These are phyloP conservation scores for Chrysolina oricalcia DNA, from an alignment of 2,888 invertebrate species.

Conservation along the genomic window DNA sequence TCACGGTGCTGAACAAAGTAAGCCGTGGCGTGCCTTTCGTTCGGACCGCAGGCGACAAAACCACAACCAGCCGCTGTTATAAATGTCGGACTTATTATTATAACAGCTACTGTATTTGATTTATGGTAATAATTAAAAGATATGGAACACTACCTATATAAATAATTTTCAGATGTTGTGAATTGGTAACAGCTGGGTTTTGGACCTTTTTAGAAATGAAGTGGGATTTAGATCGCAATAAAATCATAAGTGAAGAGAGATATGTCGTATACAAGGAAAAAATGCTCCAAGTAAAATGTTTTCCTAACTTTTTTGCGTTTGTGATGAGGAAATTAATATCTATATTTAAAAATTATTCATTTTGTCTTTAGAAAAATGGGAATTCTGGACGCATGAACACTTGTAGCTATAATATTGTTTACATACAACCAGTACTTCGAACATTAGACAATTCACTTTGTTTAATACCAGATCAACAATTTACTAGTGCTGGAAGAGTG, in stretches of 20 bases:
- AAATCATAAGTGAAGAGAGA: neutral
- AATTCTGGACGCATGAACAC: too few relatives aligned
- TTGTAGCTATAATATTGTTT: too few relatives aligned
- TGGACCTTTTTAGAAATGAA: neutral
- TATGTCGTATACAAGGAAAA: neutral
- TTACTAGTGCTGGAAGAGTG: too few relatives aligned
- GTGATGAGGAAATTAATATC: too few relatives aligned
- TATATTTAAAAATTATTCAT: too few relatives aligned
- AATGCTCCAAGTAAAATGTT: too few relatives aligned
- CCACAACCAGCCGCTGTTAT: constrained; percentile 55
- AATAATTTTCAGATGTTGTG: constrained; percentile 7
- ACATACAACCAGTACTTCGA: too few relatives aligned
- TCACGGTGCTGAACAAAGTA: constrained; percentile 55
- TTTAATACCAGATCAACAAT: too few relatives aligned
- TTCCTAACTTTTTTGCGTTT: too few relatives aligned
- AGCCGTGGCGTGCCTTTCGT: constrained; percentile 34
- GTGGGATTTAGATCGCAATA: neutral
- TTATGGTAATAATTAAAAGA: constrained; percentile 57
- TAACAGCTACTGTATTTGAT: constrained; percentile 60
- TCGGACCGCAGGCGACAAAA: constrained; percentile 59
- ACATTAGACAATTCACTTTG: too few relatives aligned
- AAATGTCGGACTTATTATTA: constrained; percentile 58
- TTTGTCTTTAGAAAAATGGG: too few relatives aligned
- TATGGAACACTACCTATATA: constrained; percentile 21
- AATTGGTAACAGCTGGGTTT: constrained; percentile 2